These are phyloP conservation scores for Eristalis pertinax DNA, from an alignment of 2,888 invertebrate species.

Conservation along the genomic window DNA sequence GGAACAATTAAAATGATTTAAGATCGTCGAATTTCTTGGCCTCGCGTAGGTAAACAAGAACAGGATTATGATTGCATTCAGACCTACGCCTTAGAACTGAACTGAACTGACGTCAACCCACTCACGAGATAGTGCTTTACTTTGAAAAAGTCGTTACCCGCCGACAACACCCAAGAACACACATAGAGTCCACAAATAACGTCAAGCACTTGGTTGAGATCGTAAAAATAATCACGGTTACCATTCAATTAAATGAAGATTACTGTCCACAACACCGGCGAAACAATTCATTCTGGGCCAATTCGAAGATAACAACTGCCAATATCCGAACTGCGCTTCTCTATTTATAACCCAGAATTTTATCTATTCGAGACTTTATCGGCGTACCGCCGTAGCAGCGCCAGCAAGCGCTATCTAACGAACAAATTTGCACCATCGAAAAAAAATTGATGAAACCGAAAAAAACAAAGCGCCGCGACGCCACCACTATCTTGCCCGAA, in stretches of 20 bases:
- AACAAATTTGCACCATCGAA: not conserved
- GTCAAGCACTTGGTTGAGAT: not conserved
- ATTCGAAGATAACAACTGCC: constrained; percentile 16
- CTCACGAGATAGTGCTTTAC: too few relatives aligned
- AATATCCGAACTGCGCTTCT: not conserved
- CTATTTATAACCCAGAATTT: constrained; percentile 10
- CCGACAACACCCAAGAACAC: too few relatives aligned
- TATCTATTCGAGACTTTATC: constrained; percentile 1
- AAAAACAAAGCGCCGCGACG: too few relatives aligned
- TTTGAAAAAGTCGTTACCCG: too few relatives aligned
- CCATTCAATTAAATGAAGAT: constrained; percentile 21
- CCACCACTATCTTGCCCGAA: not conserved
- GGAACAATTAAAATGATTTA: not conserved
- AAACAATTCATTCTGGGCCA: constrained; percentile 19
- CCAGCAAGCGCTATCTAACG: not conserved
- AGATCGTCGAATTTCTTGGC: not conserved
- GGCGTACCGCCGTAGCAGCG: too few relatives aligned
- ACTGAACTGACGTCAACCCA: not conserved
- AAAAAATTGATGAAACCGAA: not conserved
- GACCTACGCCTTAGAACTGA: not conserved
- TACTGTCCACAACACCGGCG: constrained; percentile 29
- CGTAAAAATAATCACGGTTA: not conserved
- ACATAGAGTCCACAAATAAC: too few relatives aligned
- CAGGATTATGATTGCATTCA: not conserved
- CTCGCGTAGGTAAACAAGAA: not conserved